phyloP scores from a whole-genome alignment of 2,888 invertebrate species.

The Lamellibrachia columna region DNA sequence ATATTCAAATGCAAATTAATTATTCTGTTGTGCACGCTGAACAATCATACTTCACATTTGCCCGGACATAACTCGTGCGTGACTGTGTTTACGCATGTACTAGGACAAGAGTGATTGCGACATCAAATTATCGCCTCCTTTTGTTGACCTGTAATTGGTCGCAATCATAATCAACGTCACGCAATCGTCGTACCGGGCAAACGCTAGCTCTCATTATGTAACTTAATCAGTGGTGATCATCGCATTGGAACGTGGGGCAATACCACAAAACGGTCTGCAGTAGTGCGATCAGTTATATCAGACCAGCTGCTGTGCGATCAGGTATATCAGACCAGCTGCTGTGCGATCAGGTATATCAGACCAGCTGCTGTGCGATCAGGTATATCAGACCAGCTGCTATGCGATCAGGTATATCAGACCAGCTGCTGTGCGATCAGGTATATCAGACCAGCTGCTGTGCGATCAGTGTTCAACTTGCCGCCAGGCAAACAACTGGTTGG shows the following conservation, averaged over 20 bases:
- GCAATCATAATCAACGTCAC: neutral
- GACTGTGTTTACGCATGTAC: neutral
- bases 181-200: neutral
- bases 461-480: neutral
- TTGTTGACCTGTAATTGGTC: neutral
- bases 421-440: neutral
- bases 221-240: neutral
- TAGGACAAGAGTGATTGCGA: neutral
- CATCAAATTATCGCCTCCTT: neutral
- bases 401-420: neutral
- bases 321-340: neutral
- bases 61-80: neutral
- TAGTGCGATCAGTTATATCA: neutral
- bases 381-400: too few relatives aligned
- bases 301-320: neutral
- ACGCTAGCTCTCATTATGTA: neutral
- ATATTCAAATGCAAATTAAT: neutral
- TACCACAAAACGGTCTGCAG: neutral
- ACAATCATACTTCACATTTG: neutral
- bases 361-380: neutral
- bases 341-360: neutral
- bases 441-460: neutral
- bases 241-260: neutral
- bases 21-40: neutral
- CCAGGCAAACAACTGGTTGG: neutral